phyloP scores from a whole-genome alignment of 37 sponge, comb jelly and placozoan genomes.

The Aphrocallistes beatrix region DNA sequence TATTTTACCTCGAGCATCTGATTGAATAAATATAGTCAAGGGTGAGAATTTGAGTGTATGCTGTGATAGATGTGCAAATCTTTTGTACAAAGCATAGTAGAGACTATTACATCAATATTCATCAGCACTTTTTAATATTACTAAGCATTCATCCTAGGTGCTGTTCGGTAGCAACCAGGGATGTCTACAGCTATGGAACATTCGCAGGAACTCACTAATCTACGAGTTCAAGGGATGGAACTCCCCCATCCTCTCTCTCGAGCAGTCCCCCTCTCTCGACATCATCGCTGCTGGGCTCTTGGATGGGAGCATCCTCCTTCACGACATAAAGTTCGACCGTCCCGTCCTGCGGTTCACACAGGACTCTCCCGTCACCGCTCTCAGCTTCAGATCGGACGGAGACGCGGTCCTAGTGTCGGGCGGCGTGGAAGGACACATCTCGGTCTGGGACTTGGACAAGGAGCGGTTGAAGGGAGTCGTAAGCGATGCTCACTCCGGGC shows the following conservation, averaged over 20 bases:
- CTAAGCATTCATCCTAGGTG: neutral
- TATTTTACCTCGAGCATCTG: too few species aligned
- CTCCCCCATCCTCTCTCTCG: constrained; percentile 40
- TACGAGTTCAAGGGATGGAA: constrained; percentile 75
- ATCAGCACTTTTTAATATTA: too few species aligned
- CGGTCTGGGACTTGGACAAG: constrained; percentile 85
- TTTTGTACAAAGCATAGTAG: too few species aligned
- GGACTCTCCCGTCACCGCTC: constrained; percentile 71
- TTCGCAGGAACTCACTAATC: constrained; percentile 51
- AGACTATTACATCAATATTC: too few species aligned
- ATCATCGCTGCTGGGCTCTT: constrained; percentile 72
- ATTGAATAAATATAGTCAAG: too few species aligned
- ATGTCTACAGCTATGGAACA: constrained; percentile 85
- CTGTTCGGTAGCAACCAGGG: constrained; percentile 75
- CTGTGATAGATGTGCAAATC: too few species aligned
- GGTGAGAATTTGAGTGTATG: too few species aligned
- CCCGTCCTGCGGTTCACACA: constrained; percentile 83
- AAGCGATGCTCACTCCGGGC: constrained; percentile 49
- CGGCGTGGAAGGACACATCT: constrained; percentile 69
- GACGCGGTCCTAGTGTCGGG: constrained; percentile 56
- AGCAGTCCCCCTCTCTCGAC: constrained; percentile 77
- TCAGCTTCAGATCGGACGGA: constrained; percentile 87
- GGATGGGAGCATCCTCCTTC: constrained; percentile 60
- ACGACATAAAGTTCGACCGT: constrained; percentile 73
- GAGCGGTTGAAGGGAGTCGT: constrained; percentile 41